phyloP scores from a whole-genome alignment of 1,140 invertebrate species.

The Teleogryllus occipitalis region DNA sequence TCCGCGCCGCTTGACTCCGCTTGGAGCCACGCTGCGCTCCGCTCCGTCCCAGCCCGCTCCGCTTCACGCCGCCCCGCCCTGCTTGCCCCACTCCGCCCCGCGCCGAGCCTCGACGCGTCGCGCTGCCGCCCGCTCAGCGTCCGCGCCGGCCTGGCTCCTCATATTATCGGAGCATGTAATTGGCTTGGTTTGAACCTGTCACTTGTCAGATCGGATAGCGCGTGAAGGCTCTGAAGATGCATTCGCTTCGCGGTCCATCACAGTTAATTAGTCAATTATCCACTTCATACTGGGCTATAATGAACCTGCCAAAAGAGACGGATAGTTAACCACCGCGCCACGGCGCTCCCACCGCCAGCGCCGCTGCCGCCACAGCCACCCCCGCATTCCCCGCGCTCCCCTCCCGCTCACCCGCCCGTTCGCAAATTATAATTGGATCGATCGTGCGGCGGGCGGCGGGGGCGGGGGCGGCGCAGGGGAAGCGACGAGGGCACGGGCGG shows the following conservation, averaged over 20 bases:
- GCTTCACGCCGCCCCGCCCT: neutral
- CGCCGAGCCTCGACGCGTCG: neutral
- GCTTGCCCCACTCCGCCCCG: too few species aligned
- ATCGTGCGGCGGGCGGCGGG: neutral
- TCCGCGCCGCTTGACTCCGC: neutral
- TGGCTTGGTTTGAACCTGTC: slow-evolving; percentile 19
- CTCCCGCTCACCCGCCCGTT: neutral
- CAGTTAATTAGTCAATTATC: slow-evolving; percentile 23
- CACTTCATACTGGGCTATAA: slow-evolving; percentile 20
- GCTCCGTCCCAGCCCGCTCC: neutral
- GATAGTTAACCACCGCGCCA: slow-evolving; percentile 20
- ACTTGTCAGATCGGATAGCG: slow-evolving; percentile 14
- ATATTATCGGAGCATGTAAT: slow-evolving; percentile 20
- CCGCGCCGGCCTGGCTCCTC: slow-evolving; percentile 8
- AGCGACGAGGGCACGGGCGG: too few species aligned
- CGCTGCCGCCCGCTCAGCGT: neutral
- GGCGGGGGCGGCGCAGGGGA: neutral
- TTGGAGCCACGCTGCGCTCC: neutral
- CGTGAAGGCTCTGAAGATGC: slow-evolving; percentile 15
- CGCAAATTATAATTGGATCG: slow-evolving; percentile 17
- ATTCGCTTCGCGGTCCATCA: slow-evolving; percentile 16
- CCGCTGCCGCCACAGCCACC: too few species aligned
- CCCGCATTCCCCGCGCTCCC: neutral
- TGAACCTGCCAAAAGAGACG: slow-evolving; percentile 24
- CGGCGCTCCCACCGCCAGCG: neutral